A percentile compares a stretch with the other conserved stretches of the same genome.
phyloP scores from a whole-genome alignment of 2,888 invertebrate species.

The Leucoma salicis region DNA sequence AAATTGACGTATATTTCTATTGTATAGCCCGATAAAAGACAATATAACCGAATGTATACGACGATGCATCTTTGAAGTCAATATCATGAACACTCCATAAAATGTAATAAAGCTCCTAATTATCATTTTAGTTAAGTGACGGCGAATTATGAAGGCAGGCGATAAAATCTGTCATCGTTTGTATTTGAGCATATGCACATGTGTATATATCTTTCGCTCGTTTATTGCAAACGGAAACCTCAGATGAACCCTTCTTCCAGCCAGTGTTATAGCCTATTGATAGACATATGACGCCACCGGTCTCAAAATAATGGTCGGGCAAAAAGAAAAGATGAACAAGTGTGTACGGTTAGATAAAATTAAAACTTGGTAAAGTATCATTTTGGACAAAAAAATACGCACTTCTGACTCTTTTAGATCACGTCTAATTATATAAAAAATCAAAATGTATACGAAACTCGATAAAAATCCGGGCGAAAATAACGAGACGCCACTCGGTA shows the following conservation, averaged over 20 bases:
- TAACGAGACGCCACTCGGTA: slow-evolving; percentile 40
- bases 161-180: slow-evolving; percentile 65
- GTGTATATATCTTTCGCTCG: slow-evolving; percentile 50
- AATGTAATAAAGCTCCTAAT: slow-evolving; percentile 29
- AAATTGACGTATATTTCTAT: no score
- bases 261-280: slow-evolving; percentile 56
- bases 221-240: slow-evolving; percentile 76
- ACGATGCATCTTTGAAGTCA: slow-evolving; percentile 21
- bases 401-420: slow-evolving; percentile 14
- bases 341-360: slow-evolving; percentile 10
- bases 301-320: slow-evolving; percentile 48
- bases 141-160: slow-evolving; percentile 45
- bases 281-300: slow-evolving; percentile 62
- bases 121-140: slow-evolving; percentile 34
- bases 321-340: slow-evolving; percentile 10
- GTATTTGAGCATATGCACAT: slow-evolving; percentile 47
- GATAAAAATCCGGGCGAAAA: slow-evolving; percentile 37
- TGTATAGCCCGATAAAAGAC: no score
- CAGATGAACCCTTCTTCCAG: slow-evolving; percentile 45
- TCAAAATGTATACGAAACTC: slow-evolving; percentile 68
- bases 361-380: slow-evolving; percentile 23
- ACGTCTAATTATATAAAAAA: slow-evolving; percentile 54
- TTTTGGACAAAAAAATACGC: slow-evolving; percentile 9
- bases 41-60: neutral
- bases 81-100: slow-evolving; percentile 29